These are phyloP conservation scores for Falco concolor DNA, from an alignment of 2,797 vertebrate species.

Conservation along the genomic window DNA sequence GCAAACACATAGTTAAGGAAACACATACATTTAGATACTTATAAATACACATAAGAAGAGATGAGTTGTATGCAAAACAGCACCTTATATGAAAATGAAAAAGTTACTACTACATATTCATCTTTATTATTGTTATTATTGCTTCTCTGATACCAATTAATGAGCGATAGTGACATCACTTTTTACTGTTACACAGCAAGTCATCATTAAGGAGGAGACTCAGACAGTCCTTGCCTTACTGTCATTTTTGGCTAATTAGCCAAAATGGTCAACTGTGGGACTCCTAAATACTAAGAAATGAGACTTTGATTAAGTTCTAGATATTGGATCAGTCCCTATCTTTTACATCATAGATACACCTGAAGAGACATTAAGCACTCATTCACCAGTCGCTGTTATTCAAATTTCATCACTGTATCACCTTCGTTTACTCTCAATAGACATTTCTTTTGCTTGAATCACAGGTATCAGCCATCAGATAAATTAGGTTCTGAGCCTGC, in stretches of 20 bases:
- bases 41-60: not conserved
- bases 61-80: not conserved
- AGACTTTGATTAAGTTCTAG: not conserved
- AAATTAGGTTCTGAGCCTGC: not conserved
- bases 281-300: not conserved
- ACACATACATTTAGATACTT: not conserved
- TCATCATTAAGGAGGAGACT: not conserved
- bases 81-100: not conserved
- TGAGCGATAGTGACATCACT: not conserved
- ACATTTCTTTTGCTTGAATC: not conserved
- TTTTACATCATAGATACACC: not conserved
- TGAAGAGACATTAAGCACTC: not conserved
- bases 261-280: not conserved
- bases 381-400: not conserved
- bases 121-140: not conserved
- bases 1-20: not conserved
- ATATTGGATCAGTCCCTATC: not conserved
- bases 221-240: not conserved
- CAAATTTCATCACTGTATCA: not conserved
- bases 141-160: not conserved
- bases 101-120: not conserved
- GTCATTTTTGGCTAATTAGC: not conserved
- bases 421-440: not conserved
- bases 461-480: not conserved
- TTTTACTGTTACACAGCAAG: not conserved